These are phyloP conservation scores for Pomatorhinus ruficollis DNA, from an alignment of 2,113 vertebrate genomes.

Conservation along the genomic window DNA sequence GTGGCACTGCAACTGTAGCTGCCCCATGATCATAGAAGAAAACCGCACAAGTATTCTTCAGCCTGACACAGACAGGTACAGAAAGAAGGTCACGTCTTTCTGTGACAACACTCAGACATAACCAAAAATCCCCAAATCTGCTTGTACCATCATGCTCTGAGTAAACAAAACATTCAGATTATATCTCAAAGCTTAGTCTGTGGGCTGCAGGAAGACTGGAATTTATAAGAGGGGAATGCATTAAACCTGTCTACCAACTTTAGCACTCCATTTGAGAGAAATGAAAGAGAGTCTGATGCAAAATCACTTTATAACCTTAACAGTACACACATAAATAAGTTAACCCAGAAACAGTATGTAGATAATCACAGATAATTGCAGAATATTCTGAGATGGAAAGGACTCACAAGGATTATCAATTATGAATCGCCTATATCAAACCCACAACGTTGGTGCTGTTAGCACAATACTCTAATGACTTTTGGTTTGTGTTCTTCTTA, in stretches of 20 bases:
- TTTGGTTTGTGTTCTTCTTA: background rate
- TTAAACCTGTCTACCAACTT: background rate
- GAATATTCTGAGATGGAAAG: background rate
- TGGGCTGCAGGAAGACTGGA: background rate
- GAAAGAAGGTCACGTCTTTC: background rate
- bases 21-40: background rate
- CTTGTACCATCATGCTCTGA: background rate
- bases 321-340: background rate
- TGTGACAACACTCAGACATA: rapidly evolving
- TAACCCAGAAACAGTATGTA: background rate
- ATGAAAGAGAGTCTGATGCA: background rate
- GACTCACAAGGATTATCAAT: background rate
- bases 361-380: background rate
- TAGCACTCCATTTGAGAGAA: background rate
- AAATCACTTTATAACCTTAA: background rate
- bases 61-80: too few relatives aligned
- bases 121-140: background rate
- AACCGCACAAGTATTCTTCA: background rate
- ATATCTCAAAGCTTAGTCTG: background rate
- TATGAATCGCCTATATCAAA: rapidly evolving
- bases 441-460: background rate
- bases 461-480: rapidly evolving
- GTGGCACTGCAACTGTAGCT: background rate
- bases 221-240: background rate
- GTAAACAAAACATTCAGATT: background rate